Evolutionary conservation across 2,797 vertebrate species (phyloP).

Genomic region (Sebastolobus alascanus): DNA sequence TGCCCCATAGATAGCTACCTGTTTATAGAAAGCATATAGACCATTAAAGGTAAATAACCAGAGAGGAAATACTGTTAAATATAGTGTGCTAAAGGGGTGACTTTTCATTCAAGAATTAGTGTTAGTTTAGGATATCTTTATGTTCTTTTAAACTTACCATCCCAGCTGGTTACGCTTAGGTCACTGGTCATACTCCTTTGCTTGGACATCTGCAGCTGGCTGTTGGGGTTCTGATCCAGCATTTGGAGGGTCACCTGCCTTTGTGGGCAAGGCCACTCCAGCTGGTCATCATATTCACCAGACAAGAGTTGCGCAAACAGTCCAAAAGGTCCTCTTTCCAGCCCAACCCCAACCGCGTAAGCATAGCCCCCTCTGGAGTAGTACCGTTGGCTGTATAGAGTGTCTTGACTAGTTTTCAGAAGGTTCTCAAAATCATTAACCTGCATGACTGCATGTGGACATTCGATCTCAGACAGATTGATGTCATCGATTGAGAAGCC

Average conservation of each 20-base stretch:
- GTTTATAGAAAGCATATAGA: neutral
- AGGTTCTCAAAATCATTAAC: conserved; percentile 82
- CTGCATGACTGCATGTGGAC: conserved; percentile 86
- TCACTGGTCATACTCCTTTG: conserved; percentile 42
- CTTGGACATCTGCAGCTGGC: conserved; percentile 64
- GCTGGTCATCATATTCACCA: conserved; percentile 83
- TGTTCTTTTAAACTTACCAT: conserved; percentile 18
- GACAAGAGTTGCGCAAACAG: conserved; percentile 84
- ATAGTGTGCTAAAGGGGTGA: neutral
- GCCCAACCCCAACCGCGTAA: conserved; percentile 71
- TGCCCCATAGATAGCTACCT: conserved; percentile 18
- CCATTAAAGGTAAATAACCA: neutral
- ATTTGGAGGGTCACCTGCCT: conserved; percentile 86
- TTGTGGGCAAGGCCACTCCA: conserved; percentile 88
- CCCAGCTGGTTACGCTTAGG: fast-evolving
- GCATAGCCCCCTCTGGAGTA: conserved; percentile 89
- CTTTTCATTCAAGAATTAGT: neutral
- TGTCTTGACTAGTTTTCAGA: conserved; percentile 22
- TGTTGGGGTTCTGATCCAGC: conserved; percentile 89
- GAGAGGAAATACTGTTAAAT: neutral
- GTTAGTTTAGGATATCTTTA: neutral
- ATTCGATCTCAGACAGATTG: conserved; percentile 89
- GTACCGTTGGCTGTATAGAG: conserved; percentile 82
- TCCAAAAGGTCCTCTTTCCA: conserved; percentile 20
- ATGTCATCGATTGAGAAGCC: conserved; percentile 93